Evolutionary conservation across 2,113 vertebrate species (phyloP).

Genomic region (Spilogale gracilis): DNA sequence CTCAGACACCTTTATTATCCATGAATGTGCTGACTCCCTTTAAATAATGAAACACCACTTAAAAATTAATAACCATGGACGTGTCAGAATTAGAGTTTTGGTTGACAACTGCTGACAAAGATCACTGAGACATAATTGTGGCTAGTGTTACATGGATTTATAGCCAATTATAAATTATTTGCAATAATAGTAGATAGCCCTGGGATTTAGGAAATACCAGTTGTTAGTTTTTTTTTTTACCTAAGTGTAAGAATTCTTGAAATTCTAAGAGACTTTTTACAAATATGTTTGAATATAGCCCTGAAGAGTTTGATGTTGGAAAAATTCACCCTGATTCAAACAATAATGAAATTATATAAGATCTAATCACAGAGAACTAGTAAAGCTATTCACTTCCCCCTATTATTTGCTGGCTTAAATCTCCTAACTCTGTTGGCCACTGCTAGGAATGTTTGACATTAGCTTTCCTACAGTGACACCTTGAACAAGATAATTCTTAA

Average conservation of each 20-base stretch:
- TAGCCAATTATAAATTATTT: constrained; percentile 30
- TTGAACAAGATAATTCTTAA: neutral
- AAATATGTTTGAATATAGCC: neutral
- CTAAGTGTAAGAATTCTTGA: constrained; percentile 1
- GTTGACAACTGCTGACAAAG: neutral
- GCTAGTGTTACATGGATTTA: constrained; percentile 16
- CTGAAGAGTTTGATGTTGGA: neutral
- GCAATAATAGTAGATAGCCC: neutral
- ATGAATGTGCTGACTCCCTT: neutral
- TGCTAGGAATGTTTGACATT: neutral
- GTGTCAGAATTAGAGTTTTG: constrained; percentile 8
- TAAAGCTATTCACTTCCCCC: neutral
- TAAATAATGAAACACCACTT: constrained; percentile 67
- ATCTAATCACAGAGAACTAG: neutral
- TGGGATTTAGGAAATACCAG: constrained; percentile 45
- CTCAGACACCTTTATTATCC: neutral
- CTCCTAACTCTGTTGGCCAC: neutral
- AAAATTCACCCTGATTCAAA: neutral
- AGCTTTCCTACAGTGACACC: neutral
- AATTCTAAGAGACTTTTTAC: constrained; percentile 10
- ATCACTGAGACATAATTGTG: constrained; percentile 1
- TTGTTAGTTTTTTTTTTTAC: neutral
- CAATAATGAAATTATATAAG: constrained; percentile 13
- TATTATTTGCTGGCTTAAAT: neutral
- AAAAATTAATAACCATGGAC: constrained; percentile 28